Conservation (phyloP, 2,888 invertebrate genomes). For the Sinopyrophorus schimmeli region DNA sequence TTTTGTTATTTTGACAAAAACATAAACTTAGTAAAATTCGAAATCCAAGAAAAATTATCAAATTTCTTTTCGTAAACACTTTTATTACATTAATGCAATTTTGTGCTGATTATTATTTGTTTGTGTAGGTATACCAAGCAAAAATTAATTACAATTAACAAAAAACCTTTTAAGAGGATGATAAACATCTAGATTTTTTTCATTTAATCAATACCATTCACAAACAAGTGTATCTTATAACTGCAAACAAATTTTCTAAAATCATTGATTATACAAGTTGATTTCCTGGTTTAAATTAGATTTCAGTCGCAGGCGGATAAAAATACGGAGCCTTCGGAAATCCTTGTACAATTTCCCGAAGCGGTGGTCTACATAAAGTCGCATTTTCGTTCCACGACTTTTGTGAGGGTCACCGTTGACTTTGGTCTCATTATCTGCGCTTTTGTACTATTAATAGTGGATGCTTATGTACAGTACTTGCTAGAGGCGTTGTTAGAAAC, state of each 20-base stretch:
- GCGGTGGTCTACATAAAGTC: neutral
- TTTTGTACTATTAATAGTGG: conserved; percentile 3
- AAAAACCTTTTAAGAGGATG: no score
- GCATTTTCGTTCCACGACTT: conserved; percentile 1
- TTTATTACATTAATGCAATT: no score
- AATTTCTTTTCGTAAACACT: no score
- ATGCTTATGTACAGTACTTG: conserved; percentile 2
- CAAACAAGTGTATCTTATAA: conserved; percentile 8
- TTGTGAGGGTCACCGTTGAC: neutral
- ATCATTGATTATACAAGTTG: conserved; percentile 15
- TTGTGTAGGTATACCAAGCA: no score
- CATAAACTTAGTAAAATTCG: no score
- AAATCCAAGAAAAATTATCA: no score
- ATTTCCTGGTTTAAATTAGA: conserved; percentile 39
- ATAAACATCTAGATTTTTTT: no score
- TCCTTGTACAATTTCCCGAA: neutral
- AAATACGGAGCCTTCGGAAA: conserved; percentile 1
- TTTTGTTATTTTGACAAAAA: no score
- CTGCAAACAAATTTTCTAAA: conserved; percentile 9
- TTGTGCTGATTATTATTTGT: no score
- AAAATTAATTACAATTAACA: no score
- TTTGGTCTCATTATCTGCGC: conserved; percentile 7
- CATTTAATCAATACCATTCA: no score
- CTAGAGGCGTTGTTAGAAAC: conserved; percentile 1
- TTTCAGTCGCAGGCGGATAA: conserved; percentile 23